Evolutionary conservation across 1,140 invertebrate species (phyloP), one percentile per base, ranked within the genome.

Genomic region (Calliopsis andreniformis): DNA sequence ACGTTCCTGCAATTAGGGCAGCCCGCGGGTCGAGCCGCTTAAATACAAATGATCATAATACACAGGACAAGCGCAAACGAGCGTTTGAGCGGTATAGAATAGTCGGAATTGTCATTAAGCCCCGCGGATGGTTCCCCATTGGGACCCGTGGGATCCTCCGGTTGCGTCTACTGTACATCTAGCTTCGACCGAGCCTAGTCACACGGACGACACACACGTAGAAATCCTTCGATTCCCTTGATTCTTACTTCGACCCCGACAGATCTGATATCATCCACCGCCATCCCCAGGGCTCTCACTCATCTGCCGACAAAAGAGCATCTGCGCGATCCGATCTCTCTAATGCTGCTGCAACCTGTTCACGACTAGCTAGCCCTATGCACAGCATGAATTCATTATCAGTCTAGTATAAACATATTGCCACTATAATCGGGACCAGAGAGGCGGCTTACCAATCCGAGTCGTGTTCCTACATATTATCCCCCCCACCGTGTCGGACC

Each of bases 321-420:
- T 91, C 89, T 90, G 89, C 85, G 87, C 86, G 81, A 87, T 87
- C 88, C 76, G 84, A 88, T 89, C 87, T 89, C 87, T 78, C 84
- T 71, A 76, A 82, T 81, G 72, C 62, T 85, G 61, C 61, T 82
- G 79, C 87, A 86, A 90, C 89, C 87, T 91, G 89, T 88, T 88
- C 86, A 69, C 86, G 84, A 85, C 75, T 85, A 88, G 80, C 66
- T 83, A 75, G 71, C 84, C 86, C 76, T 69, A 69, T 71, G 80
- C 81, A 32, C 82, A 86, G 76, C 78, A 84, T 88, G 87, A 90
- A 91, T 90, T 91, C 91, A 92, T 91, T 92, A 92, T 90, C 87
- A 83, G 83, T 58, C 87, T 92, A 92, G 91, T 92, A 89, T 90
- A 92, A 92, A 92, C 91, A 92, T 92, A 92, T 92, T 92, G 91